Conservation (phyloP, 2,888 invertebrate genomes). For the Spisula solida region DNA sequence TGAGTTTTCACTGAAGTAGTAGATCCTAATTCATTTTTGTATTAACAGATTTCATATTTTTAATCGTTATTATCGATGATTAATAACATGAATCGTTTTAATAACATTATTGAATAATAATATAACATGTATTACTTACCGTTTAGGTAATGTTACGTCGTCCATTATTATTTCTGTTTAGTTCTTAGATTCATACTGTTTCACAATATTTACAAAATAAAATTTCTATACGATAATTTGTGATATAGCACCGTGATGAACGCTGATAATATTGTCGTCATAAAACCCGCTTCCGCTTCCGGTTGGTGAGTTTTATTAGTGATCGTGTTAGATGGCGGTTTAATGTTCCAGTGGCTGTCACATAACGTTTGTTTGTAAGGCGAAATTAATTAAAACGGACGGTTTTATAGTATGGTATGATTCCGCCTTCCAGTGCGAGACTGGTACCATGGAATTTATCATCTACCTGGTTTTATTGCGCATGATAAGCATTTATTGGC, state of each 20-base stretch:
- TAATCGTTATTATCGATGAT: no score
- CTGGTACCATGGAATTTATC: neutral
- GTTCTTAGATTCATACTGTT: neutral
- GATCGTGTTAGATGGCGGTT: conserved; percentile 6
- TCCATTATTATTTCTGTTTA: conserved; percentile 10
- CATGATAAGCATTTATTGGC: conserved; percentile 52
- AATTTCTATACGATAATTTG: neutral
- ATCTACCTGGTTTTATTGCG: conserved; percentile 12
- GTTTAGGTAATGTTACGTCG: neutral
- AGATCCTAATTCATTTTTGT: no score
- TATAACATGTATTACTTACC: neutral
- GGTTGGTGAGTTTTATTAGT: neutral
- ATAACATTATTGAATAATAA: no score
- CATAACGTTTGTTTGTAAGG: conserved; percentile 8
- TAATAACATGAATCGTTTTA: no score
- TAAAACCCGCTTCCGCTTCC: conserved; percentile 12
- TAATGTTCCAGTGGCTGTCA: conserved; percentile 4
- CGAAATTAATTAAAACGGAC: neutral
- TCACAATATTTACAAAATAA: neutral
- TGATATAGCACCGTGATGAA: conserved; percentile 1
- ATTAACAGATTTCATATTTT: no score
- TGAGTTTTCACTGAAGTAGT: no score
- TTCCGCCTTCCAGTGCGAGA: neutral
- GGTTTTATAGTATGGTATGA: neutral
- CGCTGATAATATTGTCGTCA: conserved; percentile 1